Evolutionary conservation across 30 jellyfish, hydroid and myxozoan genomes (phyloP).

Genomic region (Hydractinia symbiolongicarpus): DNA sequence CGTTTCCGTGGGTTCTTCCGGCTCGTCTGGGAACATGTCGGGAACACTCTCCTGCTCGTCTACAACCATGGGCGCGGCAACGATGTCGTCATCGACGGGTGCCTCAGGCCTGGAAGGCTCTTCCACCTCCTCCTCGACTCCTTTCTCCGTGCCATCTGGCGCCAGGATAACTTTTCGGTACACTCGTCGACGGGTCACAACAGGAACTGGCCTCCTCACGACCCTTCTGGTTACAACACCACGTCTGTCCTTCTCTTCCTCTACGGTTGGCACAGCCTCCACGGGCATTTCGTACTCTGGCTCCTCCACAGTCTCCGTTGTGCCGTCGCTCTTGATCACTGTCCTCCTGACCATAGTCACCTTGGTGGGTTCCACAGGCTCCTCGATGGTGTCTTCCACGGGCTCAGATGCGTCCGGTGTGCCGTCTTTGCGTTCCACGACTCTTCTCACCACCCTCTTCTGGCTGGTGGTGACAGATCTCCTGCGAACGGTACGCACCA

Average conservation of each 20-base stretch:
- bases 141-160: constrained; percentile 51
- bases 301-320: constrained; percentile 41
- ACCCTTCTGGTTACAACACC: constrained; percentile 53
- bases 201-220: constrained; percentile 41
- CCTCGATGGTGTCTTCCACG: constrained; percentile 53
- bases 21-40: constrained; percentile 9
- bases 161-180: constrained; percentile 49
- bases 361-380: constrained; percentile 58
- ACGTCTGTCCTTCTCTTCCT: constrained; percentile 50
- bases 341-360: constrained; percentile 49
- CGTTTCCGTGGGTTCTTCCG: constrained; percentile 4
- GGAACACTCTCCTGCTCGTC: constrained; percentile 21
- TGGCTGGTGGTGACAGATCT: constrained; percentile 55
- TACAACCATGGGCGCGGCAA: neutral
- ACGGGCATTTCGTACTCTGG: constrained; percentile 75
- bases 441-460: constrained; percentile 61
- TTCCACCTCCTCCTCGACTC: constrained; percentile 52
- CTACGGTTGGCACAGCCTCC: constrained; percentile 49
- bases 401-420: constrained; percentile 41
- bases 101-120: constrained; percentile 17
- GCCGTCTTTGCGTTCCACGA: constrained; percentile 23
- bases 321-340: constrained; percentile 35
- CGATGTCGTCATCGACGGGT: constrained; percentile 21
- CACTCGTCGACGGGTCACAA: constrained; percentile 46
- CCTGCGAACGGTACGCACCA: constrained; percentile 56